Evolutionary conservation across 53 echinoderm and acorn worm genomes (phyloP).

Genomic region (Actinopyga echinites): DNA sequence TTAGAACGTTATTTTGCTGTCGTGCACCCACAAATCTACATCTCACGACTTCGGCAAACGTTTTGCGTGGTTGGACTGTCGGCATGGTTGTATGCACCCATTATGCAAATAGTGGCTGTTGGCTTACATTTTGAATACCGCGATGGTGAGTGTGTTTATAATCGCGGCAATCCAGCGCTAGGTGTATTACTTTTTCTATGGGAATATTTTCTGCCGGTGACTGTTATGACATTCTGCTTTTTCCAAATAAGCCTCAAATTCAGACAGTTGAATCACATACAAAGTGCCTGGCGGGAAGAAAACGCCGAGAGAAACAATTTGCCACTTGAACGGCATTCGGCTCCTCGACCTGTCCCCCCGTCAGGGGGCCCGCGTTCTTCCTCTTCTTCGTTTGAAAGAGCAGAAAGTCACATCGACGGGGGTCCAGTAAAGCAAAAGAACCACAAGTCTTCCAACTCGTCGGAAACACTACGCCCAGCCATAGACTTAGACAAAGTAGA

Average conservation of each 20-base stretch:
- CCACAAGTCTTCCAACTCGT: no score
- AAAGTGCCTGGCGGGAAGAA: neutral
- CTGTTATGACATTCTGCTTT: conserved; percentile 65
- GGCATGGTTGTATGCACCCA: conserved; percentile 67
- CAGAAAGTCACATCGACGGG: no score
- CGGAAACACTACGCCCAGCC: no score
- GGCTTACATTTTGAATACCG: conserved; percentile 56
- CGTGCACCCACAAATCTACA: conserved; percentile 59
- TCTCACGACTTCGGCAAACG: conserved; percentile 48
- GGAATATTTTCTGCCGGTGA: conserved; percentile 67
- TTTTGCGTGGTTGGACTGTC: conserved; percentile 49
- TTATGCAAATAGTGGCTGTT: conserved; percentile 68
- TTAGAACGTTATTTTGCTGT: conserved; percentile 83
- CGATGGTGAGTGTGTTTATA: conserved; percentile 50
- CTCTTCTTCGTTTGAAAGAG: neutral
- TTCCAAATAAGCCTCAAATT: conserved; percentile 55
- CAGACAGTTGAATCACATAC: conserved; percentile 46
- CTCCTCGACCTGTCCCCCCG: neutral
- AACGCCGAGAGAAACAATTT: neutral
- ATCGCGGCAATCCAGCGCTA: conserved; percentile 27
- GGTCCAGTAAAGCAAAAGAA: no score
- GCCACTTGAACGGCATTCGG: conserved; percentile 1
- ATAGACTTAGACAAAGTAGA: no score
- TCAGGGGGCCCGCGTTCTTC: neutral
- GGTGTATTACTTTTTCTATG: conserved; percentile 70